These are phyloP conservation scores for Oryzias sinensis DNA, from an alignment of 2,797 vertebrate genomes.

Conservation along the genomic window DNA sequence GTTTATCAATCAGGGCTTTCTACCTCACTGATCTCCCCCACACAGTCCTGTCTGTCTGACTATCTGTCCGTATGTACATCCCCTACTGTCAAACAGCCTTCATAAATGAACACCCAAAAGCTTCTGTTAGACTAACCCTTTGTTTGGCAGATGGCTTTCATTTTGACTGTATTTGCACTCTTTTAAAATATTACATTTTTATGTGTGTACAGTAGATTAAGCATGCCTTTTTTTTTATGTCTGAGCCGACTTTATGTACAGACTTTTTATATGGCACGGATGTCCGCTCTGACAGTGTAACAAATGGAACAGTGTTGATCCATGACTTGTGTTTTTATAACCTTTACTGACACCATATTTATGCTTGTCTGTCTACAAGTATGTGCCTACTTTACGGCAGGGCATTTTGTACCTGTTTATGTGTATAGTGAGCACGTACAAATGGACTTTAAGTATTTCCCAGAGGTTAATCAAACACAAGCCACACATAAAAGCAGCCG, in stretches of 20 bases:
- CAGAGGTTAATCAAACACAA: slow-evolving; percentile 72
- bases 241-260: slow-evolving; percentile 6
- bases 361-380: slow-evolving; percentile 38
- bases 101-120: slow-evolving; percentile 53
- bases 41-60: slow-evolving; percentile 80
- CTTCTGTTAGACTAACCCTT: slow-evolving; percentile 45
- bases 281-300: slow-evolving; percentile 19
- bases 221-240: slow-evolving; percentile 4
- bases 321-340: slow-evolving; percentile 51
- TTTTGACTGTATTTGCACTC: slow-evolving; percentile 16
- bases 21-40: slow-evolving; percentile 81
- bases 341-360: slow-evolving; percentile 56
- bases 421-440: slow-evolving; percentile 50
- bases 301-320: slow-evolving; percentile 55
- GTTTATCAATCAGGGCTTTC: slow-evolving; percentile 93
- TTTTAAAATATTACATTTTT: slow-evolving; percentile 23
- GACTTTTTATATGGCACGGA: background rate
- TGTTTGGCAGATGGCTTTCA: slow-evolving; percentile 27
- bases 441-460: slow-evolving; percentile 64
- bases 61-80: slow-evolving; percentile 54
- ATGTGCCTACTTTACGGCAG: slow-evolving; percentile 40
- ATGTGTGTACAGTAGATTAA: slow-evolving; percentile 12
- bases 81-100: slow-evolving; percentile 35
- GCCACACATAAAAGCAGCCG: slow-evolving; percentile 63
- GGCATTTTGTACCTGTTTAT: slow-evolving; percentile 49